A percentile compares a stretch with the other conserved stretches of the same genome.
Evolutionary conservation across 1,140 invertebrate species (phyloP).

Genomic region (Orchestia grillus): DNA sequence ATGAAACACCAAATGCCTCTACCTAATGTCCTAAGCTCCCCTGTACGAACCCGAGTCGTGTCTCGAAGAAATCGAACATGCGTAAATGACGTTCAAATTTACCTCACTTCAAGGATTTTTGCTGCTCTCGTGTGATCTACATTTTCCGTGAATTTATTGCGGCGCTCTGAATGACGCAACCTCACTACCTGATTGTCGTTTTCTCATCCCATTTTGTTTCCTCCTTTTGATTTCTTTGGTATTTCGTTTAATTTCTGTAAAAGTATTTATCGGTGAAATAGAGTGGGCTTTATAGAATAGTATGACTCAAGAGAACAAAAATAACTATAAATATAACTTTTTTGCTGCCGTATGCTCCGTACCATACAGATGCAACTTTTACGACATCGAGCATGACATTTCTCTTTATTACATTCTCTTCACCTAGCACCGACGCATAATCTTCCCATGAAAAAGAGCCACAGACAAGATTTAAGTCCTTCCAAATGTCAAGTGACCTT

Average conservation of each 20-base stretch:
- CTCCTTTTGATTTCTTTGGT: background rate
- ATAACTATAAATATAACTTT: background rate
- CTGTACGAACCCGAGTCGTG: background rate
- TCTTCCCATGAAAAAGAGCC: background rate
- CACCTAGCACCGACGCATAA: background rate
- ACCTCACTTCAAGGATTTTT: background rate
- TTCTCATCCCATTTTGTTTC: background rate
- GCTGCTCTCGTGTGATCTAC: background rate
- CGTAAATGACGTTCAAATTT: background rate
- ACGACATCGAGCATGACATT: background rate
- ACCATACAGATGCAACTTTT: background rate
- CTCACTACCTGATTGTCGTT: background rate
- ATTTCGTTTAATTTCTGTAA: background rate
- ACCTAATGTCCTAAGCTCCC: too few relatives aligned
- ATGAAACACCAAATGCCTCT: too few relatives aligned
- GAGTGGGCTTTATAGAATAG: background rate
- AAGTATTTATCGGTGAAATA: background rate
- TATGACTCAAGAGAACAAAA: background rate
- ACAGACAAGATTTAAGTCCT: background rate
- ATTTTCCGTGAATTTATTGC: background rate
- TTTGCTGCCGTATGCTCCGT: background rate
- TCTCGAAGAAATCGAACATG: background rate
- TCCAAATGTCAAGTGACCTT: background rate
- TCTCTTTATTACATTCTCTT: background rate
- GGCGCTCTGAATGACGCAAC: background rate